phyloP scores from a whole-genome alignment of 1,140 invertebrate genomes.

The Coptotermes formosanus region DNA sequence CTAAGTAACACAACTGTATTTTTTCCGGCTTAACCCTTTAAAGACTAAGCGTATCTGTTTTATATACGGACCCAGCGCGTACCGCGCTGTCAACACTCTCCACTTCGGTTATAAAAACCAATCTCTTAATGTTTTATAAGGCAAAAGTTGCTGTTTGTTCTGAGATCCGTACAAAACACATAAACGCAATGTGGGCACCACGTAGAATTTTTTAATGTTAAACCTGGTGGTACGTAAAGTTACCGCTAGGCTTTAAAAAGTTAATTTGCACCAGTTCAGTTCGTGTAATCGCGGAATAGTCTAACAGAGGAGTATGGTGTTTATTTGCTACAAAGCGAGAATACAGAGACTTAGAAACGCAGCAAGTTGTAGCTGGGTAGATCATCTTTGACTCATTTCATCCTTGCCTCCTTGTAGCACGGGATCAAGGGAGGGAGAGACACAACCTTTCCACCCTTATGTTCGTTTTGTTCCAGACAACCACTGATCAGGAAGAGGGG shows the following conservation, averaged over 20 bases:
- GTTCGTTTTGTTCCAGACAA: not conserved
- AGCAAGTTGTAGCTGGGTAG: not conserved
- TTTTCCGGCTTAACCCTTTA: no score
- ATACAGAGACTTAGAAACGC: not conserved
- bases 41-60: no score
- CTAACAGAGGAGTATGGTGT: not conserved
- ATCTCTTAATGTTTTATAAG: no score
- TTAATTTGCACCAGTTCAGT: not conserved
- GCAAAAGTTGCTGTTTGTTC: no score
- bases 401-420: not conserved
- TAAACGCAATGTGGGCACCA: no score
- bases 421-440: not conserved
- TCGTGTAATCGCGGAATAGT: not conserved
- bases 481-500: conserved; percentile 9
- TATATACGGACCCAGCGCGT: no score
- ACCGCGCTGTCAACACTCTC: no score
- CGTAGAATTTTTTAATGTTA: no score
- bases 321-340: not conserved
- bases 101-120: no score
- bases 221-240: no score
- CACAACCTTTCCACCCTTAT: not conserved
- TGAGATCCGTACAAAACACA: no score
- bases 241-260: no score
- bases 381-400: not conserved
- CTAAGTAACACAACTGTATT: not conserved